Conservation (phyloP, 2,888 invertebrate genomes). For the Nemoura dubitans region DNA sequence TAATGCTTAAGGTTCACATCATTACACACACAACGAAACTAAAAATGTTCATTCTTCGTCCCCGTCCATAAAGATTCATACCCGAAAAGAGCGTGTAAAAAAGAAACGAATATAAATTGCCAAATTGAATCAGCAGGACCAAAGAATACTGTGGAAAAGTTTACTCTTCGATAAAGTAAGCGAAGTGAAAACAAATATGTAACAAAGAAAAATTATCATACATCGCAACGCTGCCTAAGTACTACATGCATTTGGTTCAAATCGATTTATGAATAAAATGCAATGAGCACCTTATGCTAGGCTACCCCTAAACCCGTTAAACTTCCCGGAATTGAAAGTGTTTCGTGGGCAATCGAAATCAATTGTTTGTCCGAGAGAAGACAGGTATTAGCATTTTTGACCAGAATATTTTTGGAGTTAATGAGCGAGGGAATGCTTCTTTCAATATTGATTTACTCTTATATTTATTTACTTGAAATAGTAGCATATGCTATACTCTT, state of each 20-base stretch:
- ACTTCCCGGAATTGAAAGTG: not conserved
- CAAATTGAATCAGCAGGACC: not conserved
- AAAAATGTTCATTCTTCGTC: not conserved
- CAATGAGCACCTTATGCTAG: not conserved
- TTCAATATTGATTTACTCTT: too few species aligned
- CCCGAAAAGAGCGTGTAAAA: not conserved
- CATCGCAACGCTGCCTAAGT: too few species aligned
- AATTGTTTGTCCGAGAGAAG: not conserved
- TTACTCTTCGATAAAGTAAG: not conserved
- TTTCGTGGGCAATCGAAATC: not conserved
- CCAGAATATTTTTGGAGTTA: not conserved
- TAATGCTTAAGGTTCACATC: not conserved
- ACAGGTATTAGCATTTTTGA: not conserved
- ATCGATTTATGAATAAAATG: not conserved
- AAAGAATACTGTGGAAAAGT: not conserved
- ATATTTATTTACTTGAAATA: too few species aligned
- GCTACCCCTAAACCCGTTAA: not conserved
- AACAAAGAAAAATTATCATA: too few species aligned
- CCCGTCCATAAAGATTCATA: not conserved
- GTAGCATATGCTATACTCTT: too few species aligned
- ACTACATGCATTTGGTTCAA: not conserved
- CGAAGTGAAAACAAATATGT: too few species aligned
- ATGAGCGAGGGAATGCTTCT: too few species aligned
- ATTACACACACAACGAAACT: not conserved
- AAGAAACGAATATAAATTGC: not conserved